phyloP scores from a whole-genome alignment of 2,797 vertebrate species.

The Telmatherina bonti region DNA sequence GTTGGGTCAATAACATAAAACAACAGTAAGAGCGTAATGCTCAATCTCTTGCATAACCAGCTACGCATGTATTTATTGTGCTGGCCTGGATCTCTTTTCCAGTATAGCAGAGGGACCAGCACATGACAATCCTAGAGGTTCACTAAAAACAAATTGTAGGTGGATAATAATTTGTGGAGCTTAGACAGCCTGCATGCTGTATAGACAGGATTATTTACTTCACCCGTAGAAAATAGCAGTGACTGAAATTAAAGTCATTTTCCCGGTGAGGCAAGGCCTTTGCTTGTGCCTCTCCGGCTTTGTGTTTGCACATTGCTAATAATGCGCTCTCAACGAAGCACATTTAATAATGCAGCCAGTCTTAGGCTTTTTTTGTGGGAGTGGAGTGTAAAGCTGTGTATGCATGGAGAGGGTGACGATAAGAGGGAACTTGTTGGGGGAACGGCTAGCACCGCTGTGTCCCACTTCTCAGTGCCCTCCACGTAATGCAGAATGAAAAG shows the following conservation, averaged over 20 bases:
- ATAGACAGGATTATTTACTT: constrained; percentile 70
- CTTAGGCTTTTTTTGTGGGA: constrained; percentile 32
- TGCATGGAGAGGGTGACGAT: constrained; percentile 45
- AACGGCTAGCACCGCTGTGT: constrained; percentile 44
- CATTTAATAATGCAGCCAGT: constrained; percentile 63
- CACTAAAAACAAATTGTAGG: constrained; percentile 63
- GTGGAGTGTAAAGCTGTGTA: constrained; percentile 40
- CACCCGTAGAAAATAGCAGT: constrained; percentile 56
- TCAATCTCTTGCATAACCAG: constrained; percentile 63
- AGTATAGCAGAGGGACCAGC: constrained; percentile 53
- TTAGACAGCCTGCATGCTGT: constrained; percentile 52
- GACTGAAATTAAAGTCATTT: constrained; percentile 72
- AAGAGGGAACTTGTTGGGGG: constrained; percentile 40
- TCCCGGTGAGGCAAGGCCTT: constrained; percentile 50
- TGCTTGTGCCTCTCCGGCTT: constrained; percentile 42
- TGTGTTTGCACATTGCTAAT: constrained; percentile 52
- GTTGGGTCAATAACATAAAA: constrained; percentile 77
- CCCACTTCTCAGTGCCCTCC: constrained; percentile 50
- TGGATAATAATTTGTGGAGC: constrained; percentile 67
- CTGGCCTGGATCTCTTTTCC: constrained; percentile 39
- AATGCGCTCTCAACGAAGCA: constrained; percentile 54
- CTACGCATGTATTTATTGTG: constrained; percentile 40
- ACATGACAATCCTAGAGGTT: constrained; percentile 63
- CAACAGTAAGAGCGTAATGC: constrained; percentile 60
- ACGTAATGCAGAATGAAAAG: constrained; percentile 49